phyloP scores from a whole-genome alignment of 2,113 vertebrate genomes.

The Pheucticus melanocephalus region DNA sequence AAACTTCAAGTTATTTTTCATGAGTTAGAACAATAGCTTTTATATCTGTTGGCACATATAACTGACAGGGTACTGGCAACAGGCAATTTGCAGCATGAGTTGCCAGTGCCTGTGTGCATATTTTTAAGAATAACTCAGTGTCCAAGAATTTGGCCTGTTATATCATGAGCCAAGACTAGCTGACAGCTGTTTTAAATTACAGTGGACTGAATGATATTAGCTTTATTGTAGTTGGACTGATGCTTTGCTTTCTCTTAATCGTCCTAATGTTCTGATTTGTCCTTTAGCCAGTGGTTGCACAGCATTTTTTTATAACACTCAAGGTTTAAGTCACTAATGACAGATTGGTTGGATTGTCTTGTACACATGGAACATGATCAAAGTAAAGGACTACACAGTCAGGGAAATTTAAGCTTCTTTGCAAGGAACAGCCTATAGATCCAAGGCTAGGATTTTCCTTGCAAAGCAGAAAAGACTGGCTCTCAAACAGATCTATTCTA shows the following conservation, averaged over 20 bases:
- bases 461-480: constrained; percentile 20
- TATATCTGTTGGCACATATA: constrained; percentile 69
- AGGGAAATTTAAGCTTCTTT: constrained; percentile 54
- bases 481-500: constrained; percentile 15
- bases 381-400: constrained; percentile 43
- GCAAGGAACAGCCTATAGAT: constrained; percentile 44
- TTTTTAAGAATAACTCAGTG: constrained; percentile 83
- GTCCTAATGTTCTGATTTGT: constrained; percentile 60
- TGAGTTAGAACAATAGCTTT: constrained; percentile 70
- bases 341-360: constrained; percentile 62
- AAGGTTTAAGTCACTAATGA: constrained; percentile 64
- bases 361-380: constrained; percentile 61
- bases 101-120: constrained; percentile 73
- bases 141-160: constrained; percentile 78
- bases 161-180: constrained; percentile 68
- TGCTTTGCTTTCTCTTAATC: constrained; percentile 58
- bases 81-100: constrained; percentile 64
- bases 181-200: constrained; percentile 79
- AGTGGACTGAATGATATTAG: constrained; percentile 55
- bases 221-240: constrained; percentile 66
- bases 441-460: constrained; percentile 54
- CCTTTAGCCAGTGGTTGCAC: constrained; percentile 46
- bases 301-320: constrained; percentile 70
- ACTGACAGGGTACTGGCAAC: constrained; percentile 77
- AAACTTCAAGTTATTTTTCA: constrained; percentile 72